Base-by-base conservation (phyloP, 2,888 invertebrate genomes). In the Stegana nigrithorax region DNA sequence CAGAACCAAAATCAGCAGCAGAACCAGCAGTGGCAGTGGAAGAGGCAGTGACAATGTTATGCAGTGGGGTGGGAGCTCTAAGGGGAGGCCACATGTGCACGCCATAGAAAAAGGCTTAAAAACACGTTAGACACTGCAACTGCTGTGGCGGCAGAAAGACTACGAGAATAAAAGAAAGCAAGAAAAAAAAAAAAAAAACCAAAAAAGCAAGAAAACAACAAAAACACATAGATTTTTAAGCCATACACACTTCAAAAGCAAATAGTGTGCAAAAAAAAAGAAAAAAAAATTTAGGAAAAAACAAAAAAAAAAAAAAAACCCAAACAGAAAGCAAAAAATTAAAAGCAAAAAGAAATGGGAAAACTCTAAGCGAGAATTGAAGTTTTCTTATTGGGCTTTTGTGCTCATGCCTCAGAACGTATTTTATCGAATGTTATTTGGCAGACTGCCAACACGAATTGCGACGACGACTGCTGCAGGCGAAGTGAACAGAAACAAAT, bases 391-490 rank as follows among this genome's bases (percentile, higher is more conserved):
- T 75, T 77, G 70, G 71, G 65, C 73, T 75, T 79, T 79, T 70
- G n/a, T n/a, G 70, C 79, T 69, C 67, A 68, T 66, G 77, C 73
- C 73, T 77, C 73, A 77, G 60, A 72, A 75, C 75, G 78, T 79
- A 77, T 75, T 77, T 79, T 77, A 72, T 77, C 67, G 70, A 77
- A 79, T 79, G 78, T 75, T 75, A 79, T 75, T 75, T 75, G 79
- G 75, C 79, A 70, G 61, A 36, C 59, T 64, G 66, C 71, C 71
- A 72, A 59, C 44, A 50, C 50, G 50, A 5, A n/a, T n/a, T n/a
- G n/a, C n/a, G n/a, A n/a, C n/a, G n/a, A n/a, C n/a, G n/a, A n/a
- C n/a, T n/a, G n/a, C n/a, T n/a, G n/a, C n/a, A n/a, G n/a, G n/a
- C n/a, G n/a, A n/a, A n/a, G n/a, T n/a, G n/a, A n/a, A n/a, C n/a